Evolutionary conservation across 2,113 vertebrate species (phyloP), one percentile per base, ranked within the genome.

Genomic region (Cyrtonyx montezumae): DNA sequence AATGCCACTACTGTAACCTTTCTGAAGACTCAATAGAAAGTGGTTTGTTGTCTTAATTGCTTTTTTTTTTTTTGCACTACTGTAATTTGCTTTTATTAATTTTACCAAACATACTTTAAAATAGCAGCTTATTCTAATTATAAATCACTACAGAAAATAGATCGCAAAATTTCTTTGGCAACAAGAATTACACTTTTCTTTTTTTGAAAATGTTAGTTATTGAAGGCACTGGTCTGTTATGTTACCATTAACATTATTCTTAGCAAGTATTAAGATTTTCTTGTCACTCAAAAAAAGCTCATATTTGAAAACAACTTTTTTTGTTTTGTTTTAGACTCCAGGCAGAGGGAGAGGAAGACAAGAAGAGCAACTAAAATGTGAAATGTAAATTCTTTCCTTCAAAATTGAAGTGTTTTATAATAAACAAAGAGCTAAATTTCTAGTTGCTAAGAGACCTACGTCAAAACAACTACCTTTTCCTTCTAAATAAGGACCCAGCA

Each of bases 391-490:
- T 88, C 48, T 94, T 94, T 95, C 94, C 90, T 95, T 89, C 88
- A 90, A 96, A 96, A 94, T 10, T 79, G 91, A 95, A 95, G 85
- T 97, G 93, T 95, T 97, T 96, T 91, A 91, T 87, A 96, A 96
- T 93, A 97, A 97, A 97, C 95, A 97, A 85, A 94, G 94, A 90
- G 79, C 94, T 96, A 92, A 76, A 96, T 97, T 96, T 97, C 91
- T 95, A 97, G 97, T 97, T 98, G 96, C 96, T 97, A 96, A 97
- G 97, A 98, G 90, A 98, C 95, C 87, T 96, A 71, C 88, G 84
- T 97, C 95, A 97, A 95, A 96, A 82, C 84, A 96, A 70, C 93
- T 82, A 93, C 91, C 66, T 96, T 94, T 91, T 95, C 84, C 84
- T 95, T 94, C 79, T 96, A 95, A 96, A 93, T 93, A 96, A 93